phyloP scores from a whole-genome alignment of 2,888 invertebrate species.

The Drosophila eohydei region DNA sequence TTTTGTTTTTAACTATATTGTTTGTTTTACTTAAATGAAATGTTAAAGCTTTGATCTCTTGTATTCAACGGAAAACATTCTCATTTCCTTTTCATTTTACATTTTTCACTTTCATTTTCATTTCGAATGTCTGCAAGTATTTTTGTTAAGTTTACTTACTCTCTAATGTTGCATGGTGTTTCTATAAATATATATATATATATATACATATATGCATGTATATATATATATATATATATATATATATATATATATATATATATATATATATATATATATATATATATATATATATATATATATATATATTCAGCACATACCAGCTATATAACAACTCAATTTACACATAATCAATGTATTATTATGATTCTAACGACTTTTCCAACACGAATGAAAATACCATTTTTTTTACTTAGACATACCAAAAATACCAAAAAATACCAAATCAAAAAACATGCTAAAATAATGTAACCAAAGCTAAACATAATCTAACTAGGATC shows the following conservation, averaged over 20 bases:
- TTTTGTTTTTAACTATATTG: background rate
- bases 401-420: slow-evolving; percentile 45
- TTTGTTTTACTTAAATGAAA: background rate
- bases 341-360: slow-evolving; percentile 40
- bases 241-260: slow-evolving; percentile 14
- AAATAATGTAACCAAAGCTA: slow-evolving; percentile 33
- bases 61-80: background rate
- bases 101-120: background rate
- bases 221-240: slow-evolving; percentile 1
- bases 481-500: slow-evolving; percentile 31
- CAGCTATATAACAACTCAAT: slow-evolving; percentile 34
- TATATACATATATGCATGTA: slow-evolving; percentile 8
- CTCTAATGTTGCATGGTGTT: slow-evolving; percentile 48
- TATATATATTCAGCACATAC: slow-evolving; percentile 23
- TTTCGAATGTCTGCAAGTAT: slow-evolving; percentile 4
- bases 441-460: background rate
- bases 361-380: slow-evolving; percentile 33
- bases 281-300: slow-evolving; percentile 6
- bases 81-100: background rate
- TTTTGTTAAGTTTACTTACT: background rate
- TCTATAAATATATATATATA: slow-evolving; percentile 1
- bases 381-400: slow-evolving; percentile 20
- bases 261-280: slow-evolving; percentile 11
- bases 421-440: slow-evolving; percentile 20
- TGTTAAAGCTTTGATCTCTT: slow-evolving; percentile 22